Percentiles rank a stretch among this genome's conserved stretches.
Evolutionary conservation across 2,797 vertebrate genomes (phyloP).

Genomic region (Ceryle rudis): DNA sequence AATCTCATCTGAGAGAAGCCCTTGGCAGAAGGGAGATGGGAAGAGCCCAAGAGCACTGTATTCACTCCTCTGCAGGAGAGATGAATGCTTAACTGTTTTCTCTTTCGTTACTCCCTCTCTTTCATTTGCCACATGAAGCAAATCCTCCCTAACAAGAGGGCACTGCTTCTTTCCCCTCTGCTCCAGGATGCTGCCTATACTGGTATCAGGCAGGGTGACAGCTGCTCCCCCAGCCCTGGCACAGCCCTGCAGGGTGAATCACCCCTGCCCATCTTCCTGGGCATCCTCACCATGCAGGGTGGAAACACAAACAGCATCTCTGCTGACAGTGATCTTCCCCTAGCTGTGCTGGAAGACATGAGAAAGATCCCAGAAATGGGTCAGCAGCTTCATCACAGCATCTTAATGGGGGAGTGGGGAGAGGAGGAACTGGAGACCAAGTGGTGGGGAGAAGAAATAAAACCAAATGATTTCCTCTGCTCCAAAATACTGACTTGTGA

Average conservation of each 20-base stretch:
- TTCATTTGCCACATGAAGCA: background rate
- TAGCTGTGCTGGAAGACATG: rapidly evolving
- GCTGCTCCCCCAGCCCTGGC: background rate
- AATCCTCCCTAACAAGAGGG: background rate
- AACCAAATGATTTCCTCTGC: background rate
- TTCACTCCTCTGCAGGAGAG: too few relatives aligned
- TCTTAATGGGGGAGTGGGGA: background rate
- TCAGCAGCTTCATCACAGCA: background rate
- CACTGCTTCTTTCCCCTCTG: rapidly evolving
- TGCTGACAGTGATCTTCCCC: background rate
- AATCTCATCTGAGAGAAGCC: background rate
- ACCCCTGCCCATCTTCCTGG: background rate
- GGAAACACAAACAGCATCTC: background rate
- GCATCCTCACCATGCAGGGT: rapidly evolving
- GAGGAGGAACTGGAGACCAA: background rate
- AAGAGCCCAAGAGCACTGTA: background rate
- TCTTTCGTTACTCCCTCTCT: background rate
- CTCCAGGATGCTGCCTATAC: background rate
- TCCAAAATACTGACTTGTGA: background rate
- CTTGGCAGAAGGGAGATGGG: background rate
- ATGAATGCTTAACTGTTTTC: rapidly evolving
- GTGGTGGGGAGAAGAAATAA: background rate
- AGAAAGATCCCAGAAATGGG: background rate
- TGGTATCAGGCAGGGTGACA: background rate
- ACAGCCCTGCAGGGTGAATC: background rate